Evolutionary conservation across 2,797 vertebrate species (phyloP).

Genomic region (Cuniculus paca): DNA sequence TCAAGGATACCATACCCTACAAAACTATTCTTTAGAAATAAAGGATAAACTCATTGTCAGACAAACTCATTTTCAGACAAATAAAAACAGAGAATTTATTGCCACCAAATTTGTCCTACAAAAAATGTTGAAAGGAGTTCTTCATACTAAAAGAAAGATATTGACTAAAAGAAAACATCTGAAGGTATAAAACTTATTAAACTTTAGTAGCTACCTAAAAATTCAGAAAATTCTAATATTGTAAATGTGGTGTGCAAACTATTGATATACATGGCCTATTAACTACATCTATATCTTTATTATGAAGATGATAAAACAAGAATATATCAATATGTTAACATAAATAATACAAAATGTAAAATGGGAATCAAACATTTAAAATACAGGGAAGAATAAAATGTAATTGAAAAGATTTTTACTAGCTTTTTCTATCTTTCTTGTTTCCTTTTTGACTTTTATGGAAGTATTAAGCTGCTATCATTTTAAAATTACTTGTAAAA

Average conservation of each 20-base stretch:
- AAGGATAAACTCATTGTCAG: too few species aligned
- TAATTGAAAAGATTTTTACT: neutral
- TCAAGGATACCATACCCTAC: neutral
- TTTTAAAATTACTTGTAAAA: neutral
- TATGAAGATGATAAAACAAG: neutral
- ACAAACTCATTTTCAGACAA: neutral
- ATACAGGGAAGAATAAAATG: neutral
- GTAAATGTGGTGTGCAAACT: neutral
- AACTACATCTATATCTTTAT: neutral
- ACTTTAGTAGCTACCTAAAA: neutral
- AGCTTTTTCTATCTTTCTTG: neutral
- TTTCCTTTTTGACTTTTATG: neutral
- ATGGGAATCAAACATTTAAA: neutral
- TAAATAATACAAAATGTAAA: neutral
- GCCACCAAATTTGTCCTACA: neutral
- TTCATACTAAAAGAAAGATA: neutral
- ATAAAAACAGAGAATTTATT: neutral
- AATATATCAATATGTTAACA: neutral
- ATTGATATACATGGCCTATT: neutral
- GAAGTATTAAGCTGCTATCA: neutral
- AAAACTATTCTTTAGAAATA: neutral
- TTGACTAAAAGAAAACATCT: neutral
- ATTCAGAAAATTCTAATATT: neutral
- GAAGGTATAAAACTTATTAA: neutral
- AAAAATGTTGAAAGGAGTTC: neutral